phyloP scores from a whole-genome alignment of 2,888 invertebrate genomes.

The Teinopalpus imperialis region DNA sequence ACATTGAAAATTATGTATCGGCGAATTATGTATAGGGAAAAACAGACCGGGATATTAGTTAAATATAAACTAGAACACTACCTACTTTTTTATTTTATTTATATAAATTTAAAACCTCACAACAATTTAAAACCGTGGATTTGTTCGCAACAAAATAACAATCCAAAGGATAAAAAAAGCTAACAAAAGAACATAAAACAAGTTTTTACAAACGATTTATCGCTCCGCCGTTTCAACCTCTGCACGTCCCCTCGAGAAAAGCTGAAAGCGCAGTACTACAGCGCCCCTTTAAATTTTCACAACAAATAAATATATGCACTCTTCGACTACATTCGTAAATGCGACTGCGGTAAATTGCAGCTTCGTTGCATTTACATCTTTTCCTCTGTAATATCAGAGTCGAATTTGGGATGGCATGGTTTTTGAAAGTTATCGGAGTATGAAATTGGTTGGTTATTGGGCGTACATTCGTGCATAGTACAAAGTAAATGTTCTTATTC shows the following conservation, averaged over 20 bases:
- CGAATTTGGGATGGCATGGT: slow-evolving; percentile 6
- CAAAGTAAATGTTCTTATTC: slow-evolving; percentile 14
- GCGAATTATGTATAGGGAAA: too few species aligned
- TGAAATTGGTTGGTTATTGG: slow-evolving; percentile 22
- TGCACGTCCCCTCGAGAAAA: slow-evolving; percentile 14
- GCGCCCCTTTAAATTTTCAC: slow-evolving; percentile 22
- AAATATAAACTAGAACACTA: too few species aligned
- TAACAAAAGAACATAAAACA: slow-evolving; percentile 23
- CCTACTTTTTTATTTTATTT: too few species aligned
- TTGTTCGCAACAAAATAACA: slow-evolving; percentile 5
- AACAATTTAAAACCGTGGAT: slow-evolving; percentile 10
- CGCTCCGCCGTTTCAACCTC: slow-evolving; percentile 10
- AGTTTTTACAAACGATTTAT: slow-evolving; percentile 27
- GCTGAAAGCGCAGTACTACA: slow-evolving; percentile 15
- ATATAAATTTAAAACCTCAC: not conserved
- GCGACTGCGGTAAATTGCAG: slow-evolving; percentile 11
- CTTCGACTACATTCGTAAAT: slow-evolving; percentile 10
- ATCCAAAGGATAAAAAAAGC: slow-evolving; percentile 6
- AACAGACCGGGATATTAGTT: too few species aligned
- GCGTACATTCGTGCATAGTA: slow-evolving; percentile 9
- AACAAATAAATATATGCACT: slow-evolving; percentile 25
- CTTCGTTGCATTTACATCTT: slow-evolving; percentile 3
- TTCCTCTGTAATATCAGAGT: not conserved
- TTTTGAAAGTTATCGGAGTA: slow-evolving; percentile 12
- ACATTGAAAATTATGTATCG: too few species aligned